A percentile compares a stretch with the other conserved stretches of the same genome.
phyloP scores from a whole-genome alignment of 2,113 vertebrate species.

The Sturnira hondurensis region DNA sequence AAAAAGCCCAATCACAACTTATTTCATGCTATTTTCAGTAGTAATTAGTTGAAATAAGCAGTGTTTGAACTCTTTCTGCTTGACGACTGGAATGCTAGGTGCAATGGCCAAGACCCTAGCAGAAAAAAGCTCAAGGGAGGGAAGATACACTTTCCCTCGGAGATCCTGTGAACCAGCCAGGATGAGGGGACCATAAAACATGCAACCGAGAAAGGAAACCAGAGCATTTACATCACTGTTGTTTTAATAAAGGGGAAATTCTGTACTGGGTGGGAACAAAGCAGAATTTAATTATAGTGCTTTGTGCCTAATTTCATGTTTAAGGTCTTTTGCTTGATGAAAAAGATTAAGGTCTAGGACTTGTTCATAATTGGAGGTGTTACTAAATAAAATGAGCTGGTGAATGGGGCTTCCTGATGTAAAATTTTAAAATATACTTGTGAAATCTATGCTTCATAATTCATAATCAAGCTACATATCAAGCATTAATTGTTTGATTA shows the following conservation, averaged over 20 bases:
- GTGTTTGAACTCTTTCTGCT: not conserved
- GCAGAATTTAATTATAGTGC: not conserved
- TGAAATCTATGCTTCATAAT: not conserved
- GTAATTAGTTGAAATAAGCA: not conserved
- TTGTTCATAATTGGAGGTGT: not conserved
- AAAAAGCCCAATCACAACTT: not conserved
- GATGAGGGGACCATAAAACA: not conserved
- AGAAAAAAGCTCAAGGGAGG: not conserved
- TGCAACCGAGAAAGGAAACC: not conserved
- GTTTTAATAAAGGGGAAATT: not conserved
- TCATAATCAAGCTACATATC: conserved; percentile 3
- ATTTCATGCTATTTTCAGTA: not conserved
- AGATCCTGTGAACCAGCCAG: not conserved
- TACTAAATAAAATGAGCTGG: not conserved
- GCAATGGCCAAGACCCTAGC: not conserved
- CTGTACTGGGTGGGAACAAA: not conserved
- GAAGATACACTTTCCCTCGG: not conserved
- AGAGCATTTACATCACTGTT: not conserved
- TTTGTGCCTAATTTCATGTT: conserved; percentile 1
- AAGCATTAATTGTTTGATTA: not conserved
- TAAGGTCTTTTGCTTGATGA: not conserved
- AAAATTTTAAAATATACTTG: not conserved
- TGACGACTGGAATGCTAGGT: not conserved
- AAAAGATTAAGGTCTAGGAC: not conserved
- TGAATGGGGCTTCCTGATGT: not conserved